Percentiles rank a stretch among this genome's conserved stretches.
These are phyloP conservation scores for Lepus timidus DNA, from an alignment of 2,113 vertebrate genomes.

Conservation along the genomic window DNA sequence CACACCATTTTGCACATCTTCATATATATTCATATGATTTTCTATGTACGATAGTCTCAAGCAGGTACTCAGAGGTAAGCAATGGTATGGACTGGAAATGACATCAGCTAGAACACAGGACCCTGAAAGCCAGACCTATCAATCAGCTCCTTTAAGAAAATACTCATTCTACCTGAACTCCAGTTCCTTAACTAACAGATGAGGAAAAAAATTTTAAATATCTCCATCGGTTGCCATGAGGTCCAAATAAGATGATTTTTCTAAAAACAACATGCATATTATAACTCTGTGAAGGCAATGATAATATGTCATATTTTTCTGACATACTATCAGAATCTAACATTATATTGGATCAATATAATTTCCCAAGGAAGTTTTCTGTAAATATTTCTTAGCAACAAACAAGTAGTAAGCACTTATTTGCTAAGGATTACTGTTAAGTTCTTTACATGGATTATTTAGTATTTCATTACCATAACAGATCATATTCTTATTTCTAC, in stretches of 20 bases:
- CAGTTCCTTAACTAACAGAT: background rate
- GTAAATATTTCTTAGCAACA: constrained; percentile 7
- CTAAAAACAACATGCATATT: background rate
- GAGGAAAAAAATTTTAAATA: background rate
- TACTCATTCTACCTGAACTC: background rate
- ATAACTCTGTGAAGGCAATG: background rate
- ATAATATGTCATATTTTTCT: background rate
- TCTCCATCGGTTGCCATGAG: background rate
- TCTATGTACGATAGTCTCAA: background rate
- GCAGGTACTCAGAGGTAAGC: background rate
- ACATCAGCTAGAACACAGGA: background rate
- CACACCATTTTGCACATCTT: background rate
- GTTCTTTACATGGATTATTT: background rate
- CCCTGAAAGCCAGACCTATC: background rate
- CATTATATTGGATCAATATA: background rate
- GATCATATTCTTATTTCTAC: background rate
- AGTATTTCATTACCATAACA: background rate
- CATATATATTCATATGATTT: background rate
- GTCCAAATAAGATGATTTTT: constrained; percentile 12
- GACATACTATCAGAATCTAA: background rate
- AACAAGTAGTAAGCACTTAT: background rate
- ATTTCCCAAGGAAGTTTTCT: background rate
- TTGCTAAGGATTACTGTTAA: background rate
- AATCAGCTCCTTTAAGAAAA: background rate
- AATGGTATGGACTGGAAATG: background rate